Percentiles rank a stretch among this genome's conserved stretches.
Evolutionary conservation across 1,140 invertebrate species (phyloP).

Genomic region (Trinorchestia longiramus): DNA sequence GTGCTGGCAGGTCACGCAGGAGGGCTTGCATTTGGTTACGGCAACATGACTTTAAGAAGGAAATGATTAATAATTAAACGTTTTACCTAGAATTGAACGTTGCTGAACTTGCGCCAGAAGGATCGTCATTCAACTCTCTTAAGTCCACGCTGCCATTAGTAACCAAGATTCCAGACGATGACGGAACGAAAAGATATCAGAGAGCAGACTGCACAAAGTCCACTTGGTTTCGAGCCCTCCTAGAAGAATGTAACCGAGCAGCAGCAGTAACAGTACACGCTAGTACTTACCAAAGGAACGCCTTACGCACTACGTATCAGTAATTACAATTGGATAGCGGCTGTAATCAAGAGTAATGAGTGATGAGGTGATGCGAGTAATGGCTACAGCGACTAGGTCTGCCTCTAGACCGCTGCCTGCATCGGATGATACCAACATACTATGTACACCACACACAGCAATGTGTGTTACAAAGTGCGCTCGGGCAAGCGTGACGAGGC

Average conservation of each 20-base stretch:
- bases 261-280: not conserved
- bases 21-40: too few relatives aligned
- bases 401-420: not conserved
- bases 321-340: slow-evolving; percentile 49
- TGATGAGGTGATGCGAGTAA: slow-evolving; percentile 11
- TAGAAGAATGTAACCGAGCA: not conserved
- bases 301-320: slow-evolving; percentile 19
- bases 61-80: not conserved
- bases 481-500: not conserved
- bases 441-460: not conserved
- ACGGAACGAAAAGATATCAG: not conserved
- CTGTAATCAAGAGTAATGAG: slow-evolving; percentile 24
- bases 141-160: not conserved
- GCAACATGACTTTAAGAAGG: not conserved
- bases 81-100: not conserved
- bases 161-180: not conserved
- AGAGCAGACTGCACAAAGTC: not conserved
- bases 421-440: not conserved
- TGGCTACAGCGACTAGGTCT: not conserved
- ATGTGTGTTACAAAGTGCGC: not conserved
- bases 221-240: not conserved
- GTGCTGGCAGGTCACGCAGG: too few relatives aligned
- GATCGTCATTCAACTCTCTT: not conserved
- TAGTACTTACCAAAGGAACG: slow-evolving; percentile 37
- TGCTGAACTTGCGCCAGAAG: not conserved